These are phyloP conservation scores for Lepus europaeus DNA, from an alignment of 2,113 vertebrate genomes.

Conservation along the genomic window DNA sequence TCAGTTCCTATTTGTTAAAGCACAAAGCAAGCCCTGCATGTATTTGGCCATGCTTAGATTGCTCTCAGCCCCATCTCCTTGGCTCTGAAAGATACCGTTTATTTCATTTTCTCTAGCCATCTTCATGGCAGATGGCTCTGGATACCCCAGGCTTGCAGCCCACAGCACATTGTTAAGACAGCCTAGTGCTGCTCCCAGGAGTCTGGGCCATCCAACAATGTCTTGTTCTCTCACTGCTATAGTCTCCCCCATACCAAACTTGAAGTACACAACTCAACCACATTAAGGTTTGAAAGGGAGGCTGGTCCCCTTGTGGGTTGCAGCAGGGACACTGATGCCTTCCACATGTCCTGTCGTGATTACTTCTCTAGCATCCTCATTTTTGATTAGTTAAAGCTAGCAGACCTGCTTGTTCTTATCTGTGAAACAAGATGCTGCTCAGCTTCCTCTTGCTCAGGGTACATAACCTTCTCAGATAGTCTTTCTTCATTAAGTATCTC, in stretches of 20 bases:
- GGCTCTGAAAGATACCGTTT: background rate
- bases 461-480: background rate
- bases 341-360: constrained; percentile 41
- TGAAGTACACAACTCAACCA: background rate
- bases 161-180: background rate
- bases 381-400: constrained; percentile 34
- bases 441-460: background rate
- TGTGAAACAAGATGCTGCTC: background rate
- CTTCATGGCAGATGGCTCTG: background rate
- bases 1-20: background rate
- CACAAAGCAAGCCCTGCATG: background rate
- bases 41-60: background rate
- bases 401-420: background rate
- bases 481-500: constrained; percentile 31
- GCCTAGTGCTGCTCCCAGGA: background rate
- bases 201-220: background rate
- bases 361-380: background rate
- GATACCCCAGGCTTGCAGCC: background rate
- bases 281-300: background rate
- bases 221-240: background rate
- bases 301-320: background rate
- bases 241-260: background rate
- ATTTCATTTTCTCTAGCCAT: constrained; percentile 38
- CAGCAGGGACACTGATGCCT: constrained; percentile 43
- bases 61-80: background rate